These are phyloP conservation scores for Lepidocyrtinus sp. DNA, from an alignment of 2,888 invertebrate species.

Conservation along the genomic window DNA sequence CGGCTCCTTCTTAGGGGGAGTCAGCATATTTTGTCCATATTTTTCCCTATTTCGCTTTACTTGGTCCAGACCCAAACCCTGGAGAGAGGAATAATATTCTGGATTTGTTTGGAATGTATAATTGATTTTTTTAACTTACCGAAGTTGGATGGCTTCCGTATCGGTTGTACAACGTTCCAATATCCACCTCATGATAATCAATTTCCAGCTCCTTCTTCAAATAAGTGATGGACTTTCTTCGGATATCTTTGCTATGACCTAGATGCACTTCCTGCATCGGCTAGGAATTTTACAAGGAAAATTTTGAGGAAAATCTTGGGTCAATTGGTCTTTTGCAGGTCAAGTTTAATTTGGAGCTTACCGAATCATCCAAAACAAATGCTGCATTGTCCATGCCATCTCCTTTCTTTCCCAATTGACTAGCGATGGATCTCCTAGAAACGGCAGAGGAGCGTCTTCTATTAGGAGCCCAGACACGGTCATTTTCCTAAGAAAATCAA, in stretches of 20 bases:
- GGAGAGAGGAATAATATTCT: neutral
- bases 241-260: slow-evolving; percentile 65
- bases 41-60: slow-evolving; percentile 56
- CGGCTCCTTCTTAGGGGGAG: slow-evolving; percentile 65
- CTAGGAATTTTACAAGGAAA: neutral
- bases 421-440: slow-evolving; percentile 43
- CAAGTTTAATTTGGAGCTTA: no score
- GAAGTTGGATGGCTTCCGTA: slow-evolving; percentile 73
- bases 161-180: slow-evolving; percentile 75
- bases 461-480: slow-evolving; percentile 60
- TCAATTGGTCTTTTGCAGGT: no score
- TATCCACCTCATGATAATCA: slow-evolving; percentile 76
- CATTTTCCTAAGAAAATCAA: slow-evolving; percentile 49
- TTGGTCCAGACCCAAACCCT: slow-evolving; percentile 64
- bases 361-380: slow-evolving; percentile 46
- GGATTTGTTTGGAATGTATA: neutral
- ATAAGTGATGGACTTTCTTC: slow-evolving; percentile 73
- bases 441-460: slow-evolving; percentile 42
- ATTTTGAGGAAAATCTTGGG: no score
- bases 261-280: slow-evolving; percentile 67
- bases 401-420: slow-evolving; percentile 31
- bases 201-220: slow-evolving; percentile 77
- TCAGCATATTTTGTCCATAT: slow-evolving; percentile 65
- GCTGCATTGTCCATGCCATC: slow-evolving; percentile 55
- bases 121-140: slow-evolving; percentile 29